These are phyloP conservation scores for Valencia hispanica DNA, from an alignment of 2,797 vertebrate genomes.

Conservation along the genomic window DNA sequence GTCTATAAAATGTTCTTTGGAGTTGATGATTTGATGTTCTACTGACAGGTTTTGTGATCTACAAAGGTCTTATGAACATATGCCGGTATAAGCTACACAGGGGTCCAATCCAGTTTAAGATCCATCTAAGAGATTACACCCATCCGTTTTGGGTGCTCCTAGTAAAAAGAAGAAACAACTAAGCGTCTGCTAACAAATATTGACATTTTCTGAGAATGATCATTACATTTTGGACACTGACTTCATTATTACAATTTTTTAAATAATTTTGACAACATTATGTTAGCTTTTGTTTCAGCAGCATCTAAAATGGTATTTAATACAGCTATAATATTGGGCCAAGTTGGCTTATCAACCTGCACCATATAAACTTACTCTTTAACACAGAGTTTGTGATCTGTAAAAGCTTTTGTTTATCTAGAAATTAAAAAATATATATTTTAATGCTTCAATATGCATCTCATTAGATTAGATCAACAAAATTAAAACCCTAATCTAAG, in stretches of 20 bases:
- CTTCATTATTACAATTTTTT: not conserved
- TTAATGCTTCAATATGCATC: not conserved
- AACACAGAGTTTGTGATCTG: not conserved
- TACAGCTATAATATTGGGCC: not conserved
- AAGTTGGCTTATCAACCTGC: not conserved
- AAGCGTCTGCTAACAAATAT: not conserved
- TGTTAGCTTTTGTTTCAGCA: not conserved
- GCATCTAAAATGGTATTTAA: not conserved
- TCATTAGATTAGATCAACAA: not conserved
- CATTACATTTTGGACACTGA: not conserved
- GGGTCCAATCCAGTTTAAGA: not conserved
- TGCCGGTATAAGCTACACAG: not conserved
- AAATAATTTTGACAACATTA: not conserved
- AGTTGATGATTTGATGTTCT: slow-evolving; percentile 12
- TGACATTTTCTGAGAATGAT: not conserved
- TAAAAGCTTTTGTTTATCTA: not conserved
- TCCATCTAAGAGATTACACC: no score
- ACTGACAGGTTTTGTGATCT: slow-evolving; percentile 1
- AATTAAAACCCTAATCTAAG: not conserved
- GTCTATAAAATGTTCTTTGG: slow-evolving; percentile 11
- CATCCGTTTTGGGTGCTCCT: no score
- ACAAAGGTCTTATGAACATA: not conserved
- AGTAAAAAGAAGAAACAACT: not conserved
- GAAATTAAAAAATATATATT: not conserved
- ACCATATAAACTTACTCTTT: not conserved